Percentiles rank a stretch among this genome's conserved stretches.
phyloP scores from a whole-genome alignment of 2,797 vertebrate species.

The Dendrocincla tyrannina region DNA sequence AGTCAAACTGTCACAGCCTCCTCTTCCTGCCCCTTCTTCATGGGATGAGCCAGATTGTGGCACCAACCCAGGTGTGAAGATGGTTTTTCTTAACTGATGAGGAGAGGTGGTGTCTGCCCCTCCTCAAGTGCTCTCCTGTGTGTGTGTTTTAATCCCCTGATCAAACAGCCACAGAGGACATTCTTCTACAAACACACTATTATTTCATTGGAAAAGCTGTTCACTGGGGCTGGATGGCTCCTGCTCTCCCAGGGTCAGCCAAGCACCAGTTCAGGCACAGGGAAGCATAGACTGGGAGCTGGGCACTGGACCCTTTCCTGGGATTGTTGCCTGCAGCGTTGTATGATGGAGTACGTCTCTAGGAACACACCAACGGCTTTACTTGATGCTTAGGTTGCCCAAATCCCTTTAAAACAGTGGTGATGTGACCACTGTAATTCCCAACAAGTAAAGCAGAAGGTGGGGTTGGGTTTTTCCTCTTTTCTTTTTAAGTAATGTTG shows the following conservation, averaged over 20 bases:
- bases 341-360: background rate
- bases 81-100: background rate
- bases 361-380: background rate
- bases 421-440: background rate
- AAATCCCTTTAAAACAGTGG: background rate
- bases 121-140: background rate
- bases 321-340: background rate
- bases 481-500: background rate
- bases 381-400: background rate
- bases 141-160: background rate
- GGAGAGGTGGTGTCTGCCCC: background rate
- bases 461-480: background rate
- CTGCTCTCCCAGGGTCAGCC: background rate
- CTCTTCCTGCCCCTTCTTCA: background rate
- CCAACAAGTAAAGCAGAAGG: background rate
- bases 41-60: background rate
- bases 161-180: background rate
- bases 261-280: background rate
- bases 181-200: background rate
- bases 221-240: background rate
- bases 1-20: background rate
- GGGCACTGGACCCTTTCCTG: rapidly evolving
- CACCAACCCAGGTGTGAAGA: background rate
- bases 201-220: background rate
- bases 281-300: background rate